Evolutionary conservation across 2,113 vertebrate genomes (phyloP), one percentile per base, ranked within the genome.

Genomic region (Gallinago undulata): DNA sequence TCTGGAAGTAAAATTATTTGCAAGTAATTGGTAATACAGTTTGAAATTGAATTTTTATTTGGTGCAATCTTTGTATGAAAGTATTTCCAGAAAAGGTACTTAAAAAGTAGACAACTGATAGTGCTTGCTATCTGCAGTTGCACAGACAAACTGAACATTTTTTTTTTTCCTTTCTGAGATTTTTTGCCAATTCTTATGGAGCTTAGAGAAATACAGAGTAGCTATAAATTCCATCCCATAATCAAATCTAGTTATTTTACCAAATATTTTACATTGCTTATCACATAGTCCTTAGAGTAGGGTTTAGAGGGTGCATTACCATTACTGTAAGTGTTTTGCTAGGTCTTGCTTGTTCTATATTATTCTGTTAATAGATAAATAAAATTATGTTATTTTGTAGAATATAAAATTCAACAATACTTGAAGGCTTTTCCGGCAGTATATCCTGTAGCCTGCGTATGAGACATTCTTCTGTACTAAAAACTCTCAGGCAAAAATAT

Each of bases 21-120:
- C 30, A 87, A 93, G 59, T 45, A 88, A 64, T 73, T 66, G 30
- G 17, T 43, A 93, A 75, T 35, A 83, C 7, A 83, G 60, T 73
- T 59, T 56, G 75, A 43, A 86, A 68, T 31, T 25, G 8, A 37
- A 41, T 62, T 77, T 51, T 95, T 60, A 50, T 55, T 81, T 80
- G 22, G 19, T 70, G 39, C 7, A 19, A 1, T 24, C 11, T 80
- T 78, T 84, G 13, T 17, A 9, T 33, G 18, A 90, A 88, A 87
- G 9, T 62, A 35, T 30, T 69, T 72, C 85, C 64, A 80, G 83
- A 81, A 56, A 57, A 93, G 4, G 19, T 72, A n/a, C 59, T 94
- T 80, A 21, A 22, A 69, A 70, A 57, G 5, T 27, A 43, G 47
- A 21, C 11, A n/a, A 18, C n/a, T 60, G 28, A 25, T 72, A 27